A percentile compares a stretch with the other conserved stretches of the same genome.
phyloP scores from a whole-genome alignment of 1,140 invertebrate species.

The Trichonephila inaurata region DNA sequence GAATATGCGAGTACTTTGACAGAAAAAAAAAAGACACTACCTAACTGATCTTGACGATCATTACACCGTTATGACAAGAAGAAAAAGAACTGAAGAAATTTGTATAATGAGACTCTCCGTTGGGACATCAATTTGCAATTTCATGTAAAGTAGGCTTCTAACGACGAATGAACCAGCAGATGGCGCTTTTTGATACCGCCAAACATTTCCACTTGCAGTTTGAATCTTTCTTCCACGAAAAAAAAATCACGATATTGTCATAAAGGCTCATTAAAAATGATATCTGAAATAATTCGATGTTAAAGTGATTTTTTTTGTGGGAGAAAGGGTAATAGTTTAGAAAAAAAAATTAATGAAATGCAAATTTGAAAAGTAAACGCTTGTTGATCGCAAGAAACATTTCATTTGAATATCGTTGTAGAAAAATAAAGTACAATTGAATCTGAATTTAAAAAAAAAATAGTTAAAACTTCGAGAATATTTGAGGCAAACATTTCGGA shows the following conservation, averaged over 20 bases:
- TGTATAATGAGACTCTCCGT: slow-evolving; percentile 63
- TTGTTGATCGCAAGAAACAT: neutral
- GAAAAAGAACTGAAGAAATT: slow-evolving; percentile 53
- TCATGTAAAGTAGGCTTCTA: slow-evolving; percentile 54
- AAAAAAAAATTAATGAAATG: neutral
- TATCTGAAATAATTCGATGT: neutral
- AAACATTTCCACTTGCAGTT: neutral
- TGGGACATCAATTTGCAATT: slow-evolving; percentile 68
- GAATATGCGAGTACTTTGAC: neutral
- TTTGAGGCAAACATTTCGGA: no score
- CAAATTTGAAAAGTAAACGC: neutral
- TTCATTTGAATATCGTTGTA: neutral
- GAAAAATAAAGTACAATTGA: neutral
- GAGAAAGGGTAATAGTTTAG: neutral
- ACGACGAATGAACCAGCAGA: slow-evolving; percentile 52
- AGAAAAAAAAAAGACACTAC: neutral
- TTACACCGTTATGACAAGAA: slow-evolving; percentile 61
- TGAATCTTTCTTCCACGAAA: no score
- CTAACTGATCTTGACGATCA: slow-evolving; percentile 41
- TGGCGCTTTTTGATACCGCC: slow-evolving; percentile 36
- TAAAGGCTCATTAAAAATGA: slow-evolving; percentile 24
- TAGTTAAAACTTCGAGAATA: no score
- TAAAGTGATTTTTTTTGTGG: neutral
- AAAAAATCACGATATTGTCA: neutral
- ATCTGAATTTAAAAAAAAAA: no score